These are phyloP conservation scores for Pseudomyrmex gracilis DNA, from an alignment of 1,140 invertebrate species.

Conservation along the genomic window DNA sequence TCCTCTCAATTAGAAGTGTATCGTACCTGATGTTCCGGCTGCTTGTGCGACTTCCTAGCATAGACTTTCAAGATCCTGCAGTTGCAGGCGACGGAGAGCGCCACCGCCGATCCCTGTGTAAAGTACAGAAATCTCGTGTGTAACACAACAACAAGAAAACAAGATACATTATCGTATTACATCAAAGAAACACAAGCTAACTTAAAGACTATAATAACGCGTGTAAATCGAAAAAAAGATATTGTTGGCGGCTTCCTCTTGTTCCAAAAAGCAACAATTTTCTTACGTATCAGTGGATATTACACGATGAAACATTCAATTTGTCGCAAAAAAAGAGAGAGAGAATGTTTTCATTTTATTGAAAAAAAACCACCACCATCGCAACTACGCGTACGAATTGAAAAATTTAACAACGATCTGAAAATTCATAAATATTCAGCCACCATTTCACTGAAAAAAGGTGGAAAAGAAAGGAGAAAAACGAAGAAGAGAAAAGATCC, in stretches of 20 bases:
- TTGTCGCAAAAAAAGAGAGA: too few relatives aligned
- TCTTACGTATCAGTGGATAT: too few relatives aligned
- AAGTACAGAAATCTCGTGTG: background rate
- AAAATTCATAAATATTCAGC: background rate
- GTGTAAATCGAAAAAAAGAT: background rate
- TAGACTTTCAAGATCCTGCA: conserved; percentile 87
- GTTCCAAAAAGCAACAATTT: background rate
- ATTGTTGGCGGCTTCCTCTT: too few relatives aligned
- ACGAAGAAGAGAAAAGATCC: background rate
- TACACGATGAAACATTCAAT: too few relatives aligned
- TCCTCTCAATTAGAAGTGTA: background rate
- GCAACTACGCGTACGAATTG: background rate
- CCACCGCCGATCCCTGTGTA: conserved; percentile 87
- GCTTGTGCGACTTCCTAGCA: conserved; percentile 82
- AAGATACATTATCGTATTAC: conserved; percentile 3
- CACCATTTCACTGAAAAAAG: background rate
- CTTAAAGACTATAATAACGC: background rate
- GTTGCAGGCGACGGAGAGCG: conserved; percentile 89
- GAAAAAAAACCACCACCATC: too few relatives aligned
- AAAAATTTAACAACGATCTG: background rate
- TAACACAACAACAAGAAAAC: background rate
- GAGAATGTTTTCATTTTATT: too few relatives aligned
- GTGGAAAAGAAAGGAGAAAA: background rate
- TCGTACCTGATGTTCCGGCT: conserved; percentile 82
- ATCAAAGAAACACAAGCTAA: background rate